Conservation (phyloP, 2,888 invertebrate genomes). For the Sycophila texana region DNA sequence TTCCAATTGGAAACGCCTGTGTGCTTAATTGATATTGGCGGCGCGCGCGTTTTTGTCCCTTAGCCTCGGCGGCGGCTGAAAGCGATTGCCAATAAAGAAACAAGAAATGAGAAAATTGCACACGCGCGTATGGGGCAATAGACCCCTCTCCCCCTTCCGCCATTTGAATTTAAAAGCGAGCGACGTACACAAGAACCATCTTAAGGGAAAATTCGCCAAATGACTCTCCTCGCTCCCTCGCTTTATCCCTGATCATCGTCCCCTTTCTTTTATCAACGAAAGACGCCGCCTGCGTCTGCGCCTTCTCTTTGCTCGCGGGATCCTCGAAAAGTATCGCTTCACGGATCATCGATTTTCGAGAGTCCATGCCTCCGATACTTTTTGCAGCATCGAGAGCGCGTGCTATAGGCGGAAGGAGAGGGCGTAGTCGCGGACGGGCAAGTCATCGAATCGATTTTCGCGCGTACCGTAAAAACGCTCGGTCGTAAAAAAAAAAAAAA, state of each 20-base stretch:
- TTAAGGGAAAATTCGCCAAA: conserved; percentile 20
- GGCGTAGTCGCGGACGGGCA: too few species aligned
- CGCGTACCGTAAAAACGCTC: too few species aligned
- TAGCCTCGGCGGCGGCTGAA: not conserved
- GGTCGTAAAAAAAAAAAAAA: too few species aligned
- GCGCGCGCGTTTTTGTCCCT: conserved; percentile 39
- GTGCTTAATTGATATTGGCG: conserved; percentile 53
- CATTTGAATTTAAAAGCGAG: conserved; percentile 53
- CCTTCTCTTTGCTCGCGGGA: too few species aligned
- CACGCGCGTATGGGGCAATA: conserved; percentile 18
- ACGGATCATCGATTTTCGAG: too few species aligned
- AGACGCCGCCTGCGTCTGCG: not conserved
- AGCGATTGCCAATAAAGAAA: conserved; percentile 51
- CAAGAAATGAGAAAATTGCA: conserved; percentile 48
- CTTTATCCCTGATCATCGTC: not conserved
- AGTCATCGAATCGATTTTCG: too few species aligned
- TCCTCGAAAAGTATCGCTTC: too few species aligned
- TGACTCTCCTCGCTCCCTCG: not conserved
- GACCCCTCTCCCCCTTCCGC: not conserved
- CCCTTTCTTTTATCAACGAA: not conserved
- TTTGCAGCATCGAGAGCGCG: too few species aligned
- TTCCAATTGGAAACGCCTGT: conserved; percentile 47
- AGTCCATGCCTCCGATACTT: too few species aligned
- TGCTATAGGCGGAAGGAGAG: too few species aligned
- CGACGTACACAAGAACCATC: conserved; percentile 37